phyloP scores from a whole-genome alignment of 2,113 vertebrate genomes.

The Corythornis madagascariensis region DNA sequence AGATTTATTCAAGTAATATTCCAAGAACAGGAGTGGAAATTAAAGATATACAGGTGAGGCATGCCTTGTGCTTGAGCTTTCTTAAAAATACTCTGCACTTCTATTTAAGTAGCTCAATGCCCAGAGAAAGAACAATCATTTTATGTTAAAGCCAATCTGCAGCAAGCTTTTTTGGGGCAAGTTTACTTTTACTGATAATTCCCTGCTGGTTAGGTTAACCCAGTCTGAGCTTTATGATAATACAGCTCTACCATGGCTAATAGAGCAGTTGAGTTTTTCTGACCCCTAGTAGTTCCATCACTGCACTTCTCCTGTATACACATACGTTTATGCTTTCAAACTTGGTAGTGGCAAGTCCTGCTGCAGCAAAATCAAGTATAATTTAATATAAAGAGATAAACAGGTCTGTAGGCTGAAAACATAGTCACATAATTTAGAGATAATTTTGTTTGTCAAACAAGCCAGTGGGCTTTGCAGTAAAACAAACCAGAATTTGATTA shows the following conservation, averaged over 20 bases:
- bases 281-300: neutral
- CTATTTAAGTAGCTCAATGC: neutral
- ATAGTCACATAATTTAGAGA: neutral
- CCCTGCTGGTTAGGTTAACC: neutral
- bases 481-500: slow-evolving; percentile 44
- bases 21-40: neutral
- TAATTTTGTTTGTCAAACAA: slow-evolving; percentile 1
- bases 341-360: neutral
- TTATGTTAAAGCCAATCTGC: neutral
- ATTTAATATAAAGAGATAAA: slow-evolving; percentile 4
- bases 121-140: neutral
- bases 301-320: neutral
- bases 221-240: neutral
- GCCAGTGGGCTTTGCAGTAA: slow-evolving; percentile 11
- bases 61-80: neutral
- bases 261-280: neutral
- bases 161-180: neutral
- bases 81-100: neutral
- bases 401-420: neutral
- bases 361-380: neutral
- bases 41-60: neutral
- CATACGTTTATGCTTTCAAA: neutral
- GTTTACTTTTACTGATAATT: neutral
- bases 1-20: neutral
- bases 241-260: neutral